A percentile compares a stretch with the other conserved stretches of the same genome.
These are phyloP conservation scores for Bungarus multicinctus DNA, from an alignment of 2,113 vertebrate species.

Conservation along the genomic window DNA sequence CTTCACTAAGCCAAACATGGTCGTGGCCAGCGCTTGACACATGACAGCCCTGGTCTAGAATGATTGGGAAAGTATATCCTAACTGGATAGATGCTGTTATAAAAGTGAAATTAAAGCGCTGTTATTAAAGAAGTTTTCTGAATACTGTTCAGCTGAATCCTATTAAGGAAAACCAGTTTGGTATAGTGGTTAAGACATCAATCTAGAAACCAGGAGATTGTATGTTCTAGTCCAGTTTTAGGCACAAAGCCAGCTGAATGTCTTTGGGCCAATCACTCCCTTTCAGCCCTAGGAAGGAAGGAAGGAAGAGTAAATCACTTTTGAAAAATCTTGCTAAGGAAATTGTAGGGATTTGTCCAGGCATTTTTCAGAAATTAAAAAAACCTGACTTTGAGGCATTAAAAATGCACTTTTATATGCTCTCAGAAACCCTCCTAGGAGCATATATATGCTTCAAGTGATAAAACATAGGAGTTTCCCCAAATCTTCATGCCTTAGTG, in stretches of 20 bases:
- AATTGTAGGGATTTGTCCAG: neutral
- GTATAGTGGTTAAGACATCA: neutral
- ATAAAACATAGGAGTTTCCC: neutral
- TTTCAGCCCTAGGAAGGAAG: neutral
- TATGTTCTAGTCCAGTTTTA: neutral
- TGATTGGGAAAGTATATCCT: neutral
- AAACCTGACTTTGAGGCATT: neutral
- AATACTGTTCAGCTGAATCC: neutral
- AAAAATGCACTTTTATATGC: neutral
- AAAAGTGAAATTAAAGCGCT: too few species aligned
- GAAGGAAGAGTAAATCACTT: neutral
- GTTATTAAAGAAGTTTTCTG: neutral
- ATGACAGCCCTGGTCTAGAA: neutral
- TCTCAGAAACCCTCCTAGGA: neutral
- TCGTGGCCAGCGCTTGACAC: too few species aligned
- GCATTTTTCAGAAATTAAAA: neutral
- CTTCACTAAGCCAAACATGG: too few species aligned
- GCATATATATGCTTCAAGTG: neutral
- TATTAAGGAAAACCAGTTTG: neutral
- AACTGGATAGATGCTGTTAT: neutral
- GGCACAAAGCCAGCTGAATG: neutral
- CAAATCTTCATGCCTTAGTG: neutral
- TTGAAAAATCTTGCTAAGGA: neutral
- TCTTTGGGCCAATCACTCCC: neutral
- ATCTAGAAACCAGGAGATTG: neutral